Percentiles rank a stretch among this genome's conserved stretches.
These are phyloP conservation scores for Melanotaenia boesemani DNA, from an alignment of 2,797 vertebrate genomes.

Conservation along the genomic window DNA sequence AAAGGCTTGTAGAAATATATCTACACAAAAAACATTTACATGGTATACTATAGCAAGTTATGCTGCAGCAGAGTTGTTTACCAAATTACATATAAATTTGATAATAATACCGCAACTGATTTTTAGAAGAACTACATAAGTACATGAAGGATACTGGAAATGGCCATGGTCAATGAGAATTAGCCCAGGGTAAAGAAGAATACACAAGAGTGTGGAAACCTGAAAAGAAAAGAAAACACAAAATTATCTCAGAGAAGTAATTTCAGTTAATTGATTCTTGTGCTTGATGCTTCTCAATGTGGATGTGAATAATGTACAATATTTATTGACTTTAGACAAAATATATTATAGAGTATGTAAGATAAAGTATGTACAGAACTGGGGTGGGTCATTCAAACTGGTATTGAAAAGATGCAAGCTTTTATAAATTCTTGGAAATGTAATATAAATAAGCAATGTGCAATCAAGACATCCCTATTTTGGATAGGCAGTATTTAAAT, in stretches of 20 bases:
- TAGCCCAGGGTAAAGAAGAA: constrained; percentile 95
- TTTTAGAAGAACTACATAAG: constrained; percentile 5
- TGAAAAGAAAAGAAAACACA: constrained; percentile 58
- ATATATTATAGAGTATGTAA: background rate
- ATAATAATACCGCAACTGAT: constrained; percentile 1
- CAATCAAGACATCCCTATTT: background rate
- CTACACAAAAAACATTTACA: too few species aligned
- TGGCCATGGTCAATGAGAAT: constrained; percentile 97
- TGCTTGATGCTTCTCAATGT: constrained; percentile 4
- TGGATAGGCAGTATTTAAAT: constrained; percentile 14
- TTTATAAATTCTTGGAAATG: too few species aligned
- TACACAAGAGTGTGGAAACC: constrained; percentile 88
- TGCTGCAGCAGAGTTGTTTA: background rate
- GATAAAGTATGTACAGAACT: too few species aligned
- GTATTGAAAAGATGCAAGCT: too few species aligned
- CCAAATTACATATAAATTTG: background rate
- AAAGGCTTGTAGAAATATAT: background rate
- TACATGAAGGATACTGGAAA: constrained; percentile 97
- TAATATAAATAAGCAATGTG: too few species aligned
- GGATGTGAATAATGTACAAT: background rate
- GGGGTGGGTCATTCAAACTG: too few species aligned
- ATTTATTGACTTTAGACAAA: background rate
- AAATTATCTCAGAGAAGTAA: background rate
- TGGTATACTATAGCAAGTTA: background rate
- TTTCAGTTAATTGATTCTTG: constrained; percentile 1